Evolutionary conservation across 2,797 vertebrate species (phyloP).

Genomic region (Peromyscus nudipes): DNA sequence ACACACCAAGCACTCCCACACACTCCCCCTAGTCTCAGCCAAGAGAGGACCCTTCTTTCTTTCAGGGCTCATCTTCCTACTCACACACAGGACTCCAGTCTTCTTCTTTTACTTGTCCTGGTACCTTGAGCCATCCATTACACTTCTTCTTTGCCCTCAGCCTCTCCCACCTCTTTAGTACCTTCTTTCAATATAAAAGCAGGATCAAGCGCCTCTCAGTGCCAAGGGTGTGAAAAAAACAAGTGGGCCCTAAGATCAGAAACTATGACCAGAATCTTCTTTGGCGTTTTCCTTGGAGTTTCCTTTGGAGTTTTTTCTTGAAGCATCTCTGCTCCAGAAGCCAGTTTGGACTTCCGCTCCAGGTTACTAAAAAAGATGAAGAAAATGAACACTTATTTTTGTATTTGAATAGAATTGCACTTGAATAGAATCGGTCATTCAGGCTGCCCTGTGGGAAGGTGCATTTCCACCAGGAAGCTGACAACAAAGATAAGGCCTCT

Average conservation of each 20-base stretch:
- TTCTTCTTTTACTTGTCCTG: not conserved
- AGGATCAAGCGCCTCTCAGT: not conserved
- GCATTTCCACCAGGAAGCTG: not conserved
- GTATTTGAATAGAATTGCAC: constrained; percentile 9
- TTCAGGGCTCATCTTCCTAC: not conserved
- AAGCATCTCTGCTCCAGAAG: not conserved
- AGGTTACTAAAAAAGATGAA: not conserved
- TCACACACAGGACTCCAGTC: not conserved
- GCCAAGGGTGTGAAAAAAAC: not conserved
- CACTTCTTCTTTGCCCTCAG: not conserved
- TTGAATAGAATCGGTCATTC: not conserved
- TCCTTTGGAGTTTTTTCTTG: not conserved
- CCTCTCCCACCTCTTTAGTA: not conserved
- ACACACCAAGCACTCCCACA: not conserved
- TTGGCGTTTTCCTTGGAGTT: not conserved
- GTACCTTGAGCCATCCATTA: no score
- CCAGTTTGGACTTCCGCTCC: not conserved
- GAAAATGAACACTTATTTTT: not conserved
- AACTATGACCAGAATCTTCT: not conserved
- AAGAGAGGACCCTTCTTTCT: not conserved
- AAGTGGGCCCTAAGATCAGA: not conserved
- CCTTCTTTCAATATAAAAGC: not conserved
- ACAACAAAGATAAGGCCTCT: not conserved
- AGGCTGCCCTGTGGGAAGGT: not conserved
- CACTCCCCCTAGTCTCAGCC: not conserved